phyloP scores from a whole-genome alignment of 2,888 invertebrate species.

The Leptinotarsa peninsularis region DNA sequence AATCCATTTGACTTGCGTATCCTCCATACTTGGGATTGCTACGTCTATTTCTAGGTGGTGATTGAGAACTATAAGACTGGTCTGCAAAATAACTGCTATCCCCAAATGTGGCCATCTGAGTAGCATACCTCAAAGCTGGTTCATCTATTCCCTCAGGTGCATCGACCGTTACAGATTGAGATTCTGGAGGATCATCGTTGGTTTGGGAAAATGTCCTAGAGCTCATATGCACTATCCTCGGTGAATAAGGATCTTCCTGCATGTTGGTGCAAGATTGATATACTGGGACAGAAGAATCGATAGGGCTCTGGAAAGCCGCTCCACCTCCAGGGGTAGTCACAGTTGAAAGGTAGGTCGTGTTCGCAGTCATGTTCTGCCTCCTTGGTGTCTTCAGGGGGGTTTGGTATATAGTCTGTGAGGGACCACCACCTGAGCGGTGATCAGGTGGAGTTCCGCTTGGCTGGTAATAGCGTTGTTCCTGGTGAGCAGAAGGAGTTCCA shows the following conservation, averaged over 20 bases:
- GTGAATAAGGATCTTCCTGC: constrained; percentile 10
- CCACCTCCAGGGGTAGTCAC: background rate
- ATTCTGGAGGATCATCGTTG: constrained; percentile 11
- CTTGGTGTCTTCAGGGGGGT: background rate
- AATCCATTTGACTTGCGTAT: background rate
- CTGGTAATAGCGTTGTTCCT: background rate
- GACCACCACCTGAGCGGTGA: background rate
- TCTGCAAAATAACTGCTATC: constrained; percentile 3
- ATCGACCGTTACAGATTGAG: background rate
- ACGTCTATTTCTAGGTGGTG: background rate
- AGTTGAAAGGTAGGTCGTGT: background rate
- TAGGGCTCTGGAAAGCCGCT: background rate
- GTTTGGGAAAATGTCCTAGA: background rate
- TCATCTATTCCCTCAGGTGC: constrained; percentile 15
- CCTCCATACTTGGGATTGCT: background rate
- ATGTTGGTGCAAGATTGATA: background rate
- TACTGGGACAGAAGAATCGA: too few species aligned
- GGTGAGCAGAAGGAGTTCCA: background rate
- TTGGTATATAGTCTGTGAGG: background rate
- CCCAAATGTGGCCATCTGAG: background rate
- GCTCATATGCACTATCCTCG: constrained; percentile 23
- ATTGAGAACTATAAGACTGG: background rate
- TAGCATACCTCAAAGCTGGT: background rate
- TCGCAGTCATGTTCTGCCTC: background rate
- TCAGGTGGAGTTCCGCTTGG: background rate